Conservation (phyloP, 2,113 vertebrate genomes). For the Isurus oxyrinchus region DNA sequence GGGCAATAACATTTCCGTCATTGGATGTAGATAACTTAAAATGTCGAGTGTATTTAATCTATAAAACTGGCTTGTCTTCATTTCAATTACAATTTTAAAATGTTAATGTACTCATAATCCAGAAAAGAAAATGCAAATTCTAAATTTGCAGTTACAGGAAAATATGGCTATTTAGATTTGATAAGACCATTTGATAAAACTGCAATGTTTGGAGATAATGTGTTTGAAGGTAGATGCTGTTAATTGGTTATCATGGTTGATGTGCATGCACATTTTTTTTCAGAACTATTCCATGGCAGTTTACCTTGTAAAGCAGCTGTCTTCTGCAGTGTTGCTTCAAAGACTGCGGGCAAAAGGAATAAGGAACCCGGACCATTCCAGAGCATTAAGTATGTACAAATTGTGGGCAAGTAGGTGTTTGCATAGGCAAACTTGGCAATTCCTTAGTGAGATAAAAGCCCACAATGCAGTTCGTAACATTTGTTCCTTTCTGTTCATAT, state of each 20-base stretch:
- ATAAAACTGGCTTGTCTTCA: not conserved
- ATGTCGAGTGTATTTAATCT: not conserved
- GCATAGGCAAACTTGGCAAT: not conserved
- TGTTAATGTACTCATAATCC: not conserved
- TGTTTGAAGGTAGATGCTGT: not conserved
- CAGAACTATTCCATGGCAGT: constrained; percentile 98
- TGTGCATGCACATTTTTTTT: constrained; percentile 38
- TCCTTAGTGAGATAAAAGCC: not conserved
- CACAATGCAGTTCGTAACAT: not conserved
- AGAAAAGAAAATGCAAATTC: not conserved
- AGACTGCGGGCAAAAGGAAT: constrained; percentile 94
- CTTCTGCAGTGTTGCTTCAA: constrained; percentile 87
- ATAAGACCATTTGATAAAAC: not conserved
- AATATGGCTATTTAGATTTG: not conserved
- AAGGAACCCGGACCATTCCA: constrained; percentile 95
- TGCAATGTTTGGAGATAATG: not conserved
- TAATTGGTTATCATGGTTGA: not conserved
- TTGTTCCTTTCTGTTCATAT: not conserved
- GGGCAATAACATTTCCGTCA: not conserved
- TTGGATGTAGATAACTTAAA: not conserved
- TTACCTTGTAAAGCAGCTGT: constrained; percentile 95
- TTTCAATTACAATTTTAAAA: not conserved
- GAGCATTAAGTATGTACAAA: constrained; percentile 82
- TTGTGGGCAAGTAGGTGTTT: not conserved
- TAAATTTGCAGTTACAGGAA: not conserved